These are phyloP conservation scores for Hoplodrina ambigua DNA, from an alignment of 2,888 invertebrate species.

Conservation along the genomic window DNA sequence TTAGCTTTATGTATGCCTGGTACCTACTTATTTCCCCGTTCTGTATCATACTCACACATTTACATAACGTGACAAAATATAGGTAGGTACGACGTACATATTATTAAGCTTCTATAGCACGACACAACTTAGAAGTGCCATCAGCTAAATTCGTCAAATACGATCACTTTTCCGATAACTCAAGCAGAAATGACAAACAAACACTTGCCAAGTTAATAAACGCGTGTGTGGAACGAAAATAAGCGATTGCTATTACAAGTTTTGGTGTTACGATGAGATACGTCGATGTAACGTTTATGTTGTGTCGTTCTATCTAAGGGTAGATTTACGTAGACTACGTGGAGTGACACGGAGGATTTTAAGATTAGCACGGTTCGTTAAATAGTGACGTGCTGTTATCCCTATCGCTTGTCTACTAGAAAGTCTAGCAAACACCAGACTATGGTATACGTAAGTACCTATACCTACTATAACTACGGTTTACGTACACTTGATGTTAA, in stretches of 20 bases:
- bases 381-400: constrained; percentile 21
- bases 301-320: constrained; percentile 1
- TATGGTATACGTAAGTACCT: neutral
- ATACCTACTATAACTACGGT: too few relatives aligned
- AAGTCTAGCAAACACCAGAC: constrained; percentile 1
- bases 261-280: neutral
- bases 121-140: constrained; percentile 21
- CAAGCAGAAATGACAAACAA: too few relatives aligned
- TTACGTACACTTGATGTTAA: too few relatives aligned
- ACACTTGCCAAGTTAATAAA: too few relatives aligned
- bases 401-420: constrained; percentile 8
- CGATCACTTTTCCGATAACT: too few relatives aligned
- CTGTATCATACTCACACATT: constrained; percentile 18
- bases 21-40: constrained; percentile 12
- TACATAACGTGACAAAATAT: neutral
- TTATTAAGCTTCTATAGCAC: neutral
- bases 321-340: constrained; percentile 1
- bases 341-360: constrained; percentile 34
- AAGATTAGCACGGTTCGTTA: constrained; percentile 33
- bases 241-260: neutral
- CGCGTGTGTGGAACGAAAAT: neutral
- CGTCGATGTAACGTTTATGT: neutral
- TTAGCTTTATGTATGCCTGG: constrained; percentile 19
- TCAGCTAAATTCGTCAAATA: neutral
- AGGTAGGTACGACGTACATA: neutral